Evolutionary conservation across 2,797 vertebrate genomes (phyloP), one percentile per base, ranked within the genome.

Genomic region (Bothrops alternatus): DNA sequence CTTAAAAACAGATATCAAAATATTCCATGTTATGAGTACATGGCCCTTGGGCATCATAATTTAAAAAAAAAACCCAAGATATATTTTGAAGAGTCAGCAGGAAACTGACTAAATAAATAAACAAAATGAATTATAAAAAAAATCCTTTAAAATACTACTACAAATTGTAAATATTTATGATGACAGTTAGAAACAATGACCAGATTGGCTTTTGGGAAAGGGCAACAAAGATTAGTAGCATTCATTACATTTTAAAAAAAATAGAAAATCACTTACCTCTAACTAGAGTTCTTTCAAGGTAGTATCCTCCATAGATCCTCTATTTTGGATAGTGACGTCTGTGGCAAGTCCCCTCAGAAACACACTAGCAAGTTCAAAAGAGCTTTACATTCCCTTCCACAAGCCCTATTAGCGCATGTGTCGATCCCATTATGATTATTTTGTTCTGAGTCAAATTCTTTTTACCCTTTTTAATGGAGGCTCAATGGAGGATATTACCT

Each of bases 231-330:
- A 93, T 96, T 92, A 86, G 37, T 92, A 88, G 94, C 65, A 82
- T 94, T 94, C 91, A 96, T 90, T 91, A 96, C 87, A 91, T 95
- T 73, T 90, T 60, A 96, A 97, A 97, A 97, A 32, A 91, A 97
- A 96, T 93, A 93, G 96, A 95, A 97, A 97, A 96, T 97, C 96
- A 98, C 97, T 98, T 97, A 98, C 97, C 97, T 98, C 96, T 97
- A 97, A 97, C 95, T 97, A 97, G 96, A 97, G 94, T 97, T 97
- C 96, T 97, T 95, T 97, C 97, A 97, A 97, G 97, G 97, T 96
- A 97, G 97, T 97, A 97, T 97, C 97, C 97, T 98, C 97, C 97
- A 97, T 97, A 98, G 97, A 97, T 97, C 95, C 95, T 97, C 97
- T 98, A 97, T 97, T 97, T 97, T 98, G 97, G 97, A 97, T 97